Percentiles rank a stretch among this genome's conserved stretches.
phyloP scores from a whole-genome alignment of 1,140 invertebrate genomes.

The Teleogryllus occipitalis region DNA sequence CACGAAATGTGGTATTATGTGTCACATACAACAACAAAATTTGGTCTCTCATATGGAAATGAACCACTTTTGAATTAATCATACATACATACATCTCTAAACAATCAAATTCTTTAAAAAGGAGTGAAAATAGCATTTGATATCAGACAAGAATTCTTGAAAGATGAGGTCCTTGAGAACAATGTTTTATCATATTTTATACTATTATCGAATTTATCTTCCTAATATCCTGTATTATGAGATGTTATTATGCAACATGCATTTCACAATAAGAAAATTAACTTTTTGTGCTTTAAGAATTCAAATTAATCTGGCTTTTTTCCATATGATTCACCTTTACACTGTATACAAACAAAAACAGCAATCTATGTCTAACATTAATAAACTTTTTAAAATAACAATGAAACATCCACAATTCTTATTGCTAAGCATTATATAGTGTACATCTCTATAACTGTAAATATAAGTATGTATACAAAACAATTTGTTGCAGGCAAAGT shows the following conservation, averaged over 20 bases:
- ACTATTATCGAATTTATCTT: too few species aligned
- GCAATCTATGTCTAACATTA: neutral
- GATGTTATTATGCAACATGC: too few species aligned
- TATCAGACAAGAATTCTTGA: too few species aligned
- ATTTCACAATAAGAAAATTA: too few species aligned
- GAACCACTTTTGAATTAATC: neutral
- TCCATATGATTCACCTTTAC: neutral
- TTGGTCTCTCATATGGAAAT: neutral
- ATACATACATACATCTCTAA: neutral
- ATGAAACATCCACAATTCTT: constrained; percentile 5
- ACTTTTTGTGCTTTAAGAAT: too few species aligned
- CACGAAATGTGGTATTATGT: neutral
- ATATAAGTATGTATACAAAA: neutral
- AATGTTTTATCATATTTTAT: too few species aligned
- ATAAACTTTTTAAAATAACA: neutral
- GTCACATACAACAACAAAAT: neutral
- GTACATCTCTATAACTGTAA: neutral
- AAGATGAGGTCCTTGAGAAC: too few species aligned
- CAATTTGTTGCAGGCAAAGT: neutral
- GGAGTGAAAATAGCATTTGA: too few species aligned
- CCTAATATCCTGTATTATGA: too few species aligned
- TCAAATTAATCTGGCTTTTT: neutral
- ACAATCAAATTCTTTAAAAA: too few species aligned
- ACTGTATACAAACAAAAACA: neutral
- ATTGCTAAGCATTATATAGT: neutral